phyloP scores from a whole-genome alignment of 2,888 invertebrate species.

The Polydrusus tereticollis region DNA sequence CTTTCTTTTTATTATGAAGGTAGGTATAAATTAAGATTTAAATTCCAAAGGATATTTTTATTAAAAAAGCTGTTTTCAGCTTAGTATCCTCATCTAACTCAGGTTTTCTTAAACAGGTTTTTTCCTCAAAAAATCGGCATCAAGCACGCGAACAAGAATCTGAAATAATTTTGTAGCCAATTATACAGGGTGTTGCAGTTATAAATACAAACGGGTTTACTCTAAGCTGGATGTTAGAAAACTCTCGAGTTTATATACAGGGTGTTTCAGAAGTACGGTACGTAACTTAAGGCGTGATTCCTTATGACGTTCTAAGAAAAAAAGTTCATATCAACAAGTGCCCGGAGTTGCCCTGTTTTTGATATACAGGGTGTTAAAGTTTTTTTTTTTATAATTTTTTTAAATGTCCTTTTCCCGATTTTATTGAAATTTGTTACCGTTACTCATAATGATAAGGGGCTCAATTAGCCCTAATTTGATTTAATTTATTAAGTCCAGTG shows the following conservation, averaged over 20 bases:
- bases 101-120: slow-evolving; percentile 44
- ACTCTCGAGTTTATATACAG: background rate
- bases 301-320: no score
- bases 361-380: no score
- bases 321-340: no score
- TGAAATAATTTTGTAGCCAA: slow-evolving; percentile 40
- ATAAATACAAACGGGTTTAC: slow-evolving; percentile 1
- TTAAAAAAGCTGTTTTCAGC: slow-evolving; percentile 39
- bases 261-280: no score
- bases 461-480: no score
- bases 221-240: background rate
- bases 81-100: slow-evolving; percentile 37
- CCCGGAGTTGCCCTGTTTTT: no score
- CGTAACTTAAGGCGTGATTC: no score
- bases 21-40: slow-evolving; percentile 35
- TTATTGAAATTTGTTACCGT: no score
- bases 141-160: slow-evolving; percentile 43
- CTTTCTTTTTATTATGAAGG: slow-evolving; percentile 24
- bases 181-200: slow-evolving; percentile 37
- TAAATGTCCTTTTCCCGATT: no score
- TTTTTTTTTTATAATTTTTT: no score
- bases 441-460: no score
- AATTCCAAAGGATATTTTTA: slow-evolving; percentile 34
- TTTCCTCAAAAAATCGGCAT: slow-evolving; percentile 34
- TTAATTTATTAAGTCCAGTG: no score